phyloP scores from a whole-genome alignment of 2,888 invertebrate genomes.

The Noctua pronuba region DNA sequence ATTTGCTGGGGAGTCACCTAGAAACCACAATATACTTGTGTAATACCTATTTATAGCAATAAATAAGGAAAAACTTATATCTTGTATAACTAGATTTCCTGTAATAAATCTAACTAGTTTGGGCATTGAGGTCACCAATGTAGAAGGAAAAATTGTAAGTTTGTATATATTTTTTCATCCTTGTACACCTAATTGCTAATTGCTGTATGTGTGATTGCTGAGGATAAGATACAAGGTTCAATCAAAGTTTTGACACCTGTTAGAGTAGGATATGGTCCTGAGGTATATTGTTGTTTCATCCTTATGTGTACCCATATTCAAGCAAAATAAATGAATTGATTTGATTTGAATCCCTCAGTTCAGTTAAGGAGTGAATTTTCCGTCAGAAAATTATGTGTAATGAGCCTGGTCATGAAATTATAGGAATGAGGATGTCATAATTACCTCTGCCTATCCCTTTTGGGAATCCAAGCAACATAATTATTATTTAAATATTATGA shows the following conservation, averaged over 20 bases:
- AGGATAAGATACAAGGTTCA: not conserved
- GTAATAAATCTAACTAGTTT: not conserved
- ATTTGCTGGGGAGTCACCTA: constrained; percentile 98
- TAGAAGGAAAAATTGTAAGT: not conserved
- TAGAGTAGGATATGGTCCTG: too few relatives aligned
- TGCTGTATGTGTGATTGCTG: not conserved
- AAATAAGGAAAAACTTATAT: not conserved
- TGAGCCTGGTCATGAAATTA: not conserved
- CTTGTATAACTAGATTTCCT: constrained; percentile 1
- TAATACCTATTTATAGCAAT: not conserved
- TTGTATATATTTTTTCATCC: not conserved
- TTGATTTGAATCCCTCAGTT: not conserved
- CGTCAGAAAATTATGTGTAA: not conserved
- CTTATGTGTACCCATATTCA: too few relatives aligned
- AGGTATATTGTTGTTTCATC: too few relatives aligned
- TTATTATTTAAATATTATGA: not conserved
- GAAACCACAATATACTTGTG: not conserved
- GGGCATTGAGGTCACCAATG: not conserved
- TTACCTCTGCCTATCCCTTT: not conserved
- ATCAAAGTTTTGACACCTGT: too few relatives aligned
- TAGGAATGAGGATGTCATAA: not conserved
- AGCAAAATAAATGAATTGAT: too few relatives aligned
- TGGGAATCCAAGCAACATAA: not conserved
- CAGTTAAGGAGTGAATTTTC: not conserved
- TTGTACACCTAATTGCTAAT: not conserved